Evolutionary conservation across 2,888 invertebrate species (phyloP), one percentile per base, ranked within the genome.

Genomic region (Yponomeuta malinellus): DNA sequence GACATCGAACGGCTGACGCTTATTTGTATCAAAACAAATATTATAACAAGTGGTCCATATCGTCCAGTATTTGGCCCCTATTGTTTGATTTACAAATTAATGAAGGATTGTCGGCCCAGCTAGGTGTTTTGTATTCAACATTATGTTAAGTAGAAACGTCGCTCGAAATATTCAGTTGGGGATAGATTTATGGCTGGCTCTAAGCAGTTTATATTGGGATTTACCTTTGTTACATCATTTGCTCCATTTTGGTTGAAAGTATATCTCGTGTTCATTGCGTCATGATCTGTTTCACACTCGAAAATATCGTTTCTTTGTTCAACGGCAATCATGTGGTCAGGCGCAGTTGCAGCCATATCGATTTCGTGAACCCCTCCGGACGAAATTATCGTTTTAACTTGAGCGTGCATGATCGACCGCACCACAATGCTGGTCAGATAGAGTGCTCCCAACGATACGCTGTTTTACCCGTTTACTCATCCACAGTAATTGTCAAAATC

Each of bases 11-110:
- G 90, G 90, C 81, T 89, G 90, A 85, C 88, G 83, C 78, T 84
- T 86, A 85, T 85, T 86, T 88, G 87, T 88, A 86, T 88, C 83
- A 88, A 87, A 89, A 84, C 85, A 87, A 92, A 92, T 91, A 92
- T 92, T 92, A 83, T 78, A 79, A 78, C 92, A 92, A 90, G 92
- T 92, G 92, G 83, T 79, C 77, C 78, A 33, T 77, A 77, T 81
- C 75, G 92, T 91, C 92, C 92, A 88, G 88, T 86, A 76, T 89
- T 86, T 85, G 84, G 81, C 77, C 83, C 80, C 77, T 77, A 80
- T 84, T 87, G 82, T 90, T 89, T 86, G 82, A 76, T 78, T 85
- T 86, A 87, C 85, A 83, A 88, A 84, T 89, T 90, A 89, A 90
- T 88, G 88, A 86, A 85, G 84, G 83, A 89, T 90, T 90, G 89